Base-by-base conservation (phyloP, 1,140 invertebrate genomes). In the Heliconius eleuchia region DNA sequence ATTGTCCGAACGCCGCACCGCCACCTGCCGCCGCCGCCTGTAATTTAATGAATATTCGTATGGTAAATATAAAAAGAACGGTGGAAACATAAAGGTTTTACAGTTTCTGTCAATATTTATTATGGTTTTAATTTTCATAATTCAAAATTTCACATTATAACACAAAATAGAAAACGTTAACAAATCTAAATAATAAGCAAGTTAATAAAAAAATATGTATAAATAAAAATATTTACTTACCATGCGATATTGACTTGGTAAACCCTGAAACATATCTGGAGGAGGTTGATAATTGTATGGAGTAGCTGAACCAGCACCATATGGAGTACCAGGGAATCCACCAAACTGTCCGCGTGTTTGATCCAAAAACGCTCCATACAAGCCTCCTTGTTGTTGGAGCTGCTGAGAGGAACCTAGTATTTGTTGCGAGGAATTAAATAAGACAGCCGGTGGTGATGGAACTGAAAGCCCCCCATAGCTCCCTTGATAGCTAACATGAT, bases 241-340 rank as follows among this genome's bases (percentile, higher is more conserved):
- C 93, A 97, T 95, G 76, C 97, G 95, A 86, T 97, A 97, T 87
- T 97, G 97, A 73, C 96, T 97, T 66, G 97, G 95, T 83, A 97
- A 96, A 87, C 96, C 97, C 85, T 96, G 97, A 94, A 98, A 98
- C 93, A 98, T 96, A 84, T 98, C 97, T 71, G 97, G 97, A 2
- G 96, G 95, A 42, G 96, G 96, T 78, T 95, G 95, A 82, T 95
- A 95, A 80, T 95, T 95, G 78, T 94, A 95, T 8, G 92, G 95
- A 39, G 90, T 89, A 74, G 95, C 93, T 55, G 95, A 93, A 39
- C 93, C 93, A 77, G 95, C 94, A 55, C 92, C 94, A 83, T 95
- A 95, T 1, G 94, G 94, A 27, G 92, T 91, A 71, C 92, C 91
- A 6, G 94, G 94, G 78, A 95, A 95, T 34, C 90, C 94, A 19